These are phyloP conservation scores for Loripinus fragilis DNA, from an alignment of 2,888 invertebrate genomes.

Conservation along the genomic window DNA sequence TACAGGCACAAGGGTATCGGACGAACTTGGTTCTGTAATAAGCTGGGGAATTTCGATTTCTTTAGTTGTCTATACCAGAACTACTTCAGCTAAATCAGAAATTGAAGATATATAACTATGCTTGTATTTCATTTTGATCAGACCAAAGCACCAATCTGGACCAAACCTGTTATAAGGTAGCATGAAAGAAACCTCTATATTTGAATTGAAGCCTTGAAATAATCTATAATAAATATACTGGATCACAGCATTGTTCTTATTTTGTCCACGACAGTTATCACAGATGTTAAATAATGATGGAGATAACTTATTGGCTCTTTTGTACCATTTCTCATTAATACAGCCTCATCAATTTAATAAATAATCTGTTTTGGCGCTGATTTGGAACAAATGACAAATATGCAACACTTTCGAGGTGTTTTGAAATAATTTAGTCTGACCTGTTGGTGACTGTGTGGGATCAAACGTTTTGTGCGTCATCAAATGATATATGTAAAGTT, in stretches of 20 bases:
- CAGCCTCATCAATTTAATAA: neutral
- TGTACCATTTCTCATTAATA: neutral
- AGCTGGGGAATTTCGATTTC: too few relatives aligned
- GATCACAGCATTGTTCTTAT: neutral
- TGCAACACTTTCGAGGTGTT: neutral
- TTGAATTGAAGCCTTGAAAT: neutral
- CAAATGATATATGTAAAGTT: too few relatives aligned
- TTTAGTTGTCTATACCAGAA: too few relatives aligned
- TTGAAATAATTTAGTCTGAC: neutral
- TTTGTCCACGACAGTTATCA: constrained; percentile 13
- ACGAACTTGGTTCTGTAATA: too few relatives aligned
- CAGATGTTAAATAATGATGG: neutral
- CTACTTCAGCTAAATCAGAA: too few relatives aligned
- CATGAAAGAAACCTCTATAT: neutral
- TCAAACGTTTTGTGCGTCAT: too few relatives aligned
- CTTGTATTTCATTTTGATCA: constrained; percentile 3
- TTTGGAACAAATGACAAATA: neutral
- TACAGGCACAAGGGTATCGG: too few relatives aligned
- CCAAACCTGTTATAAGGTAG: neutral
- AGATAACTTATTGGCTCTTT: constrained; percentile 6
- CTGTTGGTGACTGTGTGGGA: too few relatives aligned
- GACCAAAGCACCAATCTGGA: constrained; percentile 7
- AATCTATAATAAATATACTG: neutral
- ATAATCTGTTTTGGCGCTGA: neutral
- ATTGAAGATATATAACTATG: neutral